Evolutionary conservation across 2,888 invertebrate species (phyloP), one percentile per base, ranked within the genome.

Genomic region (Tholera decimalis): DNA sequence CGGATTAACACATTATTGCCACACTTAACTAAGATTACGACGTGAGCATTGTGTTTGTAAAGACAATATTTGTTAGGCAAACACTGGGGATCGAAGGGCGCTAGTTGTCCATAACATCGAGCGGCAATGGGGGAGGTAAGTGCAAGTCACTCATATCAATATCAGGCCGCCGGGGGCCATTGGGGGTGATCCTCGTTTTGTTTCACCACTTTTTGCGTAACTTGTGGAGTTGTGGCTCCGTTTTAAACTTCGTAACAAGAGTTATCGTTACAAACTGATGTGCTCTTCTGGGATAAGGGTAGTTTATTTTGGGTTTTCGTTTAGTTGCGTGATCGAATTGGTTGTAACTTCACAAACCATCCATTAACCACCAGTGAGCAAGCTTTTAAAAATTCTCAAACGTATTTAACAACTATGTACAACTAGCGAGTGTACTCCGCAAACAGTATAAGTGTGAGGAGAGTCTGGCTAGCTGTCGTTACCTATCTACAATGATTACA

Each of bases 91-190:
- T 77, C 66, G 82, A 74, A 72, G 72, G 84, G 90, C 85, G 87
- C 84, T 90, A 91, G 91, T 93, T 92, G 92, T 87, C 92, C 93
- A 92, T 91, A 90, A 89, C 92, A 90, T 87, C 82, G 56, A 55
- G 74, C 55, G 75, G 35, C 35, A 35, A 80, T 85, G 82, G 89
- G 95, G 95, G 93, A 83, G 88, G 85, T 91, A 92, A 92, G 83
- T 92, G 95, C 95, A 96, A 96, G 95, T 96, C 95, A 96, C 92
- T 92, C 90, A 91, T 95, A 95, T 95, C 95, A 92, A 95, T 95
- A 95, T 92, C 93, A 90, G 91, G 73, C 84, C 69, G 74, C 84
- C 77, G 83, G 82, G 83, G 79, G 84, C 66, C 80, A 71, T 62
- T 81, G 79, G 84, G 88, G 83, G 80, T 85, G 47, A 84, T 81